Percentiles rank a stretch among this genome's conserved stretches.
phyloP scores from a whole-genome alignment of 2,113 vertebrate species.

The Apus apus region DNA sequence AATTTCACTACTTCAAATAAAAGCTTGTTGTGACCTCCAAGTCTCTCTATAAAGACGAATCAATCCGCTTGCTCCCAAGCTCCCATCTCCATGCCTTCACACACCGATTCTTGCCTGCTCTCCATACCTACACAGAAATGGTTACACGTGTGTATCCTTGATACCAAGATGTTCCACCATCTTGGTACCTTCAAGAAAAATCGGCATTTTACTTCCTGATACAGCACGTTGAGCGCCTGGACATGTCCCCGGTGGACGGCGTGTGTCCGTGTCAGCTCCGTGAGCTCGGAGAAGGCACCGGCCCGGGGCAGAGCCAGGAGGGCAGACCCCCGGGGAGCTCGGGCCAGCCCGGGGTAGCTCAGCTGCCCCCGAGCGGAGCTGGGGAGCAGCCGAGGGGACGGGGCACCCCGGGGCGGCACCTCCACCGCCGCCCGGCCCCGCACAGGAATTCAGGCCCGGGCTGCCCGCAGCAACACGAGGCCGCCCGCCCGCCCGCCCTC shows the following conservation, averaged over 20 bases:
- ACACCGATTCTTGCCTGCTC: background rate
- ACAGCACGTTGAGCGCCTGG: accelerated
- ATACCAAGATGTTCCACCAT: background rate
- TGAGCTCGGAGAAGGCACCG: background rate
- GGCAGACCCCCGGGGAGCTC: background rate
- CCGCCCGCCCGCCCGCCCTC: background rate
- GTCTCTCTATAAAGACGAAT: accelerated
- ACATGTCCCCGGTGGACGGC: accelerated
- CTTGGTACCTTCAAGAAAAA: background rate
- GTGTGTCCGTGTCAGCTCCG: accelerated
- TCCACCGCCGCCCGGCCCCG: background rate
- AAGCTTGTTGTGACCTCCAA: background rate
- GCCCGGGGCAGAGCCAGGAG: background rate
- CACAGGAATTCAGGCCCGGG: background rate
- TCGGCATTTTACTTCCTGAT: accelerated
- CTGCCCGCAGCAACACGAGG: background rate
- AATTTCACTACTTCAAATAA: background rate
- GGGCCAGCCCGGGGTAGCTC: background rate
- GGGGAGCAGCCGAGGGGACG: background rate
- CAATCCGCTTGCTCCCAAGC: background rate
- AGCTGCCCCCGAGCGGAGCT: background rate
- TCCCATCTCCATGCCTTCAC: background rate
- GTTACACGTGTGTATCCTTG: background rate
- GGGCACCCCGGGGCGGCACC: background rate
- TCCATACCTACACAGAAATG: accelerated